These are phyloP conservation scores for Champsocephalus gunnari DNA, from an alignment of 2,797 vertebrate species.

Conservation along the genomic window DNA sequence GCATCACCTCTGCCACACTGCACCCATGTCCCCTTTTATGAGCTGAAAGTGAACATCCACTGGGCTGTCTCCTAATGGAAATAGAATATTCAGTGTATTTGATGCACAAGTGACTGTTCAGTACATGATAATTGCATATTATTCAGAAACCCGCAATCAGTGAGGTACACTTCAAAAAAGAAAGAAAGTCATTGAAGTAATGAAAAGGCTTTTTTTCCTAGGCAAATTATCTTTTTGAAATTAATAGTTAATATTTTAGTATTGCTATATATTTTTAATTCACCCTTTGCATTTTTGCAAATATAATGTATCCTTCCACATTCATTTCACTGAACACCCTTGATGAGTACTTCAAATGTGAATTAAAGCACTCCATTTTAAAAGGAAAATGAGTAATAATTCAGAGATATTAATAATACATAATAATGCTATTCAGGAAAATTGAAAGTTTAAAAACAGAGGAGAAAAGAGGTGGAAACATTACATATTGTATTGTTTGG, in stretches of 20 bases:
- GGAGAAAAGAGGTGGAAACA: constrained; percentile 52
- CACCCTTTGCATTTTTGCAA: constrained; percentile 86
- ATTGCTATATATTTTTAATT: constrained; percentile 88
- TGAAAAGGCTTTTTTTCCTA: constrained; percentile 73
- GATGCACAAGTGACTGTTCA: constrained; percentile 57
- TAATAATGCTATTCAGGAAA: constrained; percentile 86
- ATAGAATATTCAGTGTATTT: constrained; percentile 52
- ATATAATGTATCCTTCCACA: constrained; percentile 88
- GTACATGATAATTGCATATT: constrained; percentile 61
- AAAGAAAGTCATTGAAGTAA: constrained; percentile 72
- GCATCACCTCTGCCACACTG: constrained; percentile 31
- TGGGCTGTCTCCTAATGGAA: constrained; percentile 22
- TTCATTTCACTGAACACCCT: constrained; percentile 80
- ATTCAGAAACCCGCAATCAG: constrained; percentile 58
- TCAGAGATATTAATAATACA: constrained; percentile 89
- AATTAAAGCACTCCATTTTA: constrained; percentile 88
- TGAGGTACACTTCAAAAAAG: constrained; percentile 55
- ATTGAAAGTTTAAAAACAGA: constrained; percentile 84
- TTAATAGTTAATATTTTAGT: constrained; percentile 88
- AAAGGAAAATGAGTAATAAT: constrained; percentile 90
- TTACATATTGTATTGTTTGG: constrained; percentile 67
- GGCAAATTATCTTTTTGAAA: constrained; percentile 85
- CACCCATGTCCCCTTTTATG: constrained; percentile 35
- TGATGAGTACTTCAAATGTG: constrained; percentile 88
- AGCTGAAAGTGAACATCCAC: constrained; percentile 42